These are phyloP conservation scores for Pempheris klunzingeri DNA, from an alignment of 2,797 vertebrate genomes.

Conservation along the genomic window DNA sequence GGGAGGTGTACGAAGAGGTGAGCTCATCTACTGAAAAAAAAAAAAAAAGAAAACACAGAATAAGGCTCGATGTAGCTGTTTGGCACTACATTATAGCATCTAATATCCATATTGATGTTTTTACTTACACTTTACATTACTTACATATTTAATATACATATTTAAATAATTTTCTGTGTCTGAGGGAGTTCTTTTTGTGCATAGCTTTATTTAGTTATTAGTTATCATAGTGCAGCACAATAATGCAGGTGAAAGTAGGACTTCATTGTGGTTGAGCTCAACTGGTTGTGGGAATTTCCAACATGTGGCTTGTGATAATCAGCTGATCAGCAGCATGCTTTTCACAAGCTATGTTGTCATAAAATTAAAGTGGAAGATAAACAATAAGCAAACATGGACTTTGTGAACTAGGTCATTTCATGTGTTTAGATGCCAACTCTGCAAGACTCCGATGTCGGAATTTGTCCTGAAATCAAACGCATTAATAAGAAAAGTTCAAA, in stretches of 20 bases:
- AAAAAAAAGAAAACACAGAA: background rate
- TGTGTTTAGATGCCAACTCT: background rate
- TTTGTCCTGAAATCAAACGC: background rate
- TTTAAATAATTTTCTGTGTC: background rate
- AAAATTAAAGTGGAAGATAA: constrained; percentile 16
- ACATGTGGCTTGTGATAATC: background rate
- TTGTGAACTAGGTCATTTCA: background rate
- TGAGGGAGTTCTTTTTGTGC: no score
- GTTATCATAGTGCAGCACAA: background rate
- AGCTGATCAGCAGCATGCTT: constrained; percentile 10
- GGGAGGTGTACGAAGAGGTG: constrained; percentile 98
- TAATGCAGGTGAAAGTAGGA: background rate
- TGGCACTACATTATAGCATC: background rate
- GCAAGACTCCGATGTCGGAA: background rate
- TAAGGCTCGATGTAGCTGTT: background rate
- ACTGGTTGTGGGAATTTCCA: constrained; percentile 7
- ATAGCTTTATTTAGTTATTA: background rate
- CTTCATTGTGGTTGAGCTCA: background rate
- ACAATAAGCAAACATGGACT: background rate
- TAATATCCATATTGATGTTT: background rate
- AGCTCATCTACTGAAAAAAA: constrained; percentile 37
- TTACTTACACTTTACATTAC: background rate
- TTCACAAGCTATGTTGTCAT: constrained; percentile 6
- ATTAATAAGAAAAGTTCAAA: background rate
- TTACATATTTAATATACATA: no score